Base-by-base conservation (phyloP, 2,888 invertebrate genomes). In the Mimumesa dahlbomi region DNA sequence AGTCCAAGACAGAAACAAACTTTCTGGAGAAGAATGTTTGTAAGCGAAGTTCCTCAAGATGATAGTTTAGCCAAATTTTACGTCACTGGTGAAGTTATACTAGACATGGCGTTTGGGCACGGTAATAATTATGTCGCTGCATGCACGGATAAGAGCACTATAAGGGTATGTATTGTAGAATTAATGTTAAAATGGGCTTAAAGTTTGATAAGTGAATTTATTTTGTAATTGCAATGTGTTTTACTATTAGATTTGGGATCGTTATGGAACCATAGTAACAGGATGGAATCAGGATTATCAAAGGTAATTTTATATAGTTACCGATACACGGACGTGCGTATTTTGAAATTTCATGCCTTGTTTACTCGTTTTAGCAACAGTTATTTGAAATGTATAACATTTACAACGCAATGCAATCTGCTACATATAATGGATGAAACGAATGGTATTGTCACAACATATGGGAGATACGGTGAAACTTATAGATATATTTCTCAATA, bases 1-100 rank as follows among this genome's bases (percentile, higher is more conserved):
- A 87, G 85, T 56, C 88, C 89, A 0, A 77, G 79, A 29, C 85
- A 86, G 13, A 88, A 86, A 45, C 89, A 89, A 75, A 19, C 16
- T 0, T 80, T 61, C 21, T 89, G 88, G 87, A 81, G 43, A 34
- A 65, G 62, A 34, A 67, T 87, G 4, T 87, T 84, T 50, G 52
- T 67, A 1, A 71, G 73, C 16, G 57, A 57, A 18, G n/a, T 59
- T 18, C 66, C 67, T 2, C 83, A 81, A 11, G 86, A 88, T 36
- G 80, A 85, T 21, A 88, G 88, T 43, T 59, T 72, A 7, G 65
- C 73, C 40, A 77, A 75, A 5, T 84, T 87, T 56, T 59, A 13
- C 4, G 50, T 87, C 4, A 31, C 78, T 0, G 59, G 68, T 29
- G 84, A 87, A 62, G 58, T 50, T 4, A 85, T 87, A 62, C 63